Conservation (phyloP, 2,797 vertebrate species). For the Coendou prehensilis region DNA sequence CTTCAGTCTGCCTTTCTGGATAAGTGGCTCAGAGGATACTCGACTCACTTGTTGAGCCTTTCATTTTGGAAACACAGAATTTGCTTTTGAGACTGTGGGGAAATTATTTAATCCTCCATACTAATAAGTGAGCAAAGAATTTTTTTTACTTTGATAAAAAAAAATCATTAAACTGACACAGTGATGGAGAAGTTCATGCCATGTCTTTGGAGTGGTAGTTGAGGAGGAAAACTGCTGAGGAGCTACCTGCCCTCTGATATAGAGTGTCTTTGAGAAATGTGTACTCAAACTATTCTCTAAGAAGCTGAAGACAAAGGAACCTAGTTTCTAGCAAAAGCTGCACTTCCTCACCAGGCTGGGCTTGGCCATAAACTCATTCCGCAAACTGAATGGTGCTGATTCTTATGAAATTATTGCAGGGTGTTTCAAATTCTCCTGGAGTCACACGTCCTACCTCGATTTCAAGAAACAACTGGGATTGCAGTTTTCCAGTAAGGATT, state of each 20-base stretch:
- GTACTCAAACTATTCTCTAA: conserved; percentile 35
- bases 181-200: not conserved
- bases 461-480: conserved; percentile 30
- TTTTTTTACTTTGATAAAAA: conserved; percentile 43
- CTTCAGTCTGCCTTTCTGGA: not conserved
- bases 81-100: conserved; percentile 28
- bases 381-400: not conserved
- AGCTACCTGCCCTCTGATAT: not conserved
- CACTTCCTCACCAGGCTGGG: not conserved
- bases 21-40: conserved; percentile 11
- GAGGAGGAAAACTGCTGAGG: not conserved
- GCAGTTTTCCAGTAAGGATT: conserved; percentile 32
- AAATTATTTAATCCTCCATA: conserved; percentile 55
- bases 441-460: not conserved
- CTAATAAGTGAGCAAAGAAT: conserved; percentile 57
- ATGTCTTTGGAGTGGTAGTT: not conserved
- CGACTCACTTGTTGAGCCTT: not conserved
- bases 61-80: conserved; percentile 31
- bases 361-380: not conserved
- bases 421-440: conserved; percentile 48
- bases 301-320: not conserved
- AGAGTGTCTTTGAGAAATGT: not conserved
- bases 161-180: conserved; percentile 31
- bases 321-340: not conserved
- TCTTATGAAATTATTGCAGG: not conserved